Conservation (phyloP, 2,888 invertebrate species). For the Ectemnius cavifrons region DNA sequence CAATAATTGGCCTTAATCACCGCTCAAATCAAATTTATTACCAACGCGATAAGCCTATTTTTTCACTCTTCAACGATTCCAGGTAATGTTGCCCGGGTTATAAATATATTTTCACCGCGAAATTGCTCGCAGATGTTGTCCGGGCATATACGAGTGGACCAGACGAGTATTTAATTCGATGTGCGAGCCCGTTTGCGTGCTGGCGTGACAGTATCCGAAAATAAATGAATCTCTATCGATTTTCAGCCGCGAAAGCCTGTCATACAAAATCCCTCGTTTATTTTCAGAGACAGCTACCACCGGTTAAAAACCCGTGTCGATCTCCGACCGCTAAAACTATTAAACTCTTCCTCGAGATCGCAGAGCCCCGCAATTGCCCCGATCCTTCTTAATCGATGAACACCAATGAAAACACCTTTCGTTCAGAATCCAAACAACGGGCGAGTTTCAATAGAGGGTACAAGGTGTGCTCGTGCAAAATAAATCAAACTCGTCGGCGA, state of each 20-base stretch:
- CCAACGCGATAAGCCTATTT: constrained; percentile 31
- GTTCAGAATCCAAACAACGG: constrained; percentile 1
- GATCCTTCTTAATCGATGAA: constrained; percentile 25
- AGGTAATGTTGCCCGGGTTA: constrained; percentile 23
- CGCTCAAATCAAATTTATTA: constrained; percentile 55
- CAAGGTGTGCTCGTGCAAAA: constrained; percentile 36
- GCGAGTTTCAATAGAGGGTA: constrained; percentile 7
- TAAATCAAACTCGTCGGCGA: constrained; percentile 67
- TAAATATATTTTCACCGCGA: constrained; percentile 43
- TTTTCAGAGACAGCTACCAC: constrained; percentile 23
- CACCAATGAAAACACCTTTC: constrained; percentile 43
- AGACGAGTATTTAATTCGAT: constrained; percentile 61
- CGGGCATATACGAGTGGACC: constrained; percentile 45
- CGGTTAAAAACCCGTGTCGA: neutral
- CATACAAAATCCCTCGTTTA: constrained; percentile 39
- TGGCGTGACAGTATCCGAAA: constrained; percentile 36
- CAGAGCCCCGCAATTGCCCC: too few species aligned
- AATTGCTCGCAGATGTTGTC: constrained; percentile 57
- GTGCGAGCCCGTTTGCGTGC: constrained; percentile 35
- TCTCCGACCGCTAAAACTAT: neutral
- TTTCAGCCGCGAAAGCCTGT: constrained; percentile 23
- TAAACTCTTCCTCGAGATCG: constrained; percentile 1
- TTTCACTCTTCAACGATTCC: constrained; percentile 30
- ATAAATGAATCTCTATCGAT: constrained; percentile 56
- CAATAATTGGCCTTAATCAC: constrained; percentile 57